phyloP scores from a whole-genome alignment of 2,888 invertebrate genomes.

The Shargacucullia verbasci region DNA sequence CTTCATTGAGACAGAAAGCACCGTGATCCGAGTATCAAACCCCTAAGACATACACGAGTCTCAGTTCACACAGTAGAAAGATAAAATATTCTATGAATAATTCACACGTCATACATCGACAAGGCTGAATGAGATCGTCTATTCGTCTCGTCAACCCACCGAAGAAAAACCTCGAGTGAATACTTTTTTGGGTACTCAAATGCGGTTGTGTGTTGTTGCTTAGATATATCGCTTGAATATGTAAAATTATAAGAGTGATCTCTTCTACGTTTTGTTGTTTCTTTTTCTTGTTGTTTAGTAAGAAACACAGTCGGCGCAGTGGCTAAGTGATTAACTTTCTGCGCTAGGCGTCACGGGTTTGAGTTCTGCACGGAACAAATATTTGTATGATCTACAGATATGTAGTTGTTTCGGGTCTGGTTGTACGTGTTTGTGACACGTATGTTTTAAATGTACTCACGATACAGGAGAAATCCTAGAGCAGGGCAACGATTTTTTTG shows the following conservation, averaged over 20 bases:
- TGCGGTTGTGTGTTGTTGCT: conserved; percentile 43
- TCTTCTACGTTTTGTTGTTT: too few species aligned
- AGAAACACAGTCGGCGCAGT: too few species aligned
- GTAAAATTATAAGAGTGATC: conserved; percentile 25
- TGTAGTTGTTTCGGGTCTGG: too few species aligned
- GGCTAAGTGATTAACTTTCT: too few species aligned
- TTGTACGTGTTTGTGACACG: too few species aligned
- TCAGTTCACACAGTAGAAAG: conserved; percentile 68
- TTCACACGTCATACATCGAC: conserved; percentile 80
- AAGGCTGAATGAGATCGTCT: conserved; percentile 73
- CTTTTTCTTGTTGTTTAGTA: too few species aligned
- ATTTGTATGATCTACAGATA: too few species aligned
- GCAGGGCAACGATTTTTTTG: too few species aligned
- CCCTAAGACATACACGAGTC: conserved; percentile 75
- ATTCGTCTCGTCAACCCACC: conserved; percentile 57
- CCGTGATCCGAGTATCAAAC: conserved; percentile 65
- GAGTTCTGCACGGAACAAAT: too few species aligned
- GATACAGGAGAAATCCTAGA: too few species aligned
- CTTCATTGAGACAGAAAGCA: conserved; percentile 53
- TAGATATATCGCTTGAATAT: conserved; percentile 26
- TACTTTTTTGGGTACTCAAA: conserved; percentile 45
- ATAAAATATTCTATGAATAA: conserved; percentile 86
- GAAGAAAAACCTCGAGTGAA: conserved; percentile 43
- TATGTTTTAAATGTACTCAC: too few species aligned
- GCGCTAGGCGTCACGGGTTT: too few species aligned